Conservation (phyloP, 2,113 vertebrate genomes). For the Patagioenas fasciata region DNA sequence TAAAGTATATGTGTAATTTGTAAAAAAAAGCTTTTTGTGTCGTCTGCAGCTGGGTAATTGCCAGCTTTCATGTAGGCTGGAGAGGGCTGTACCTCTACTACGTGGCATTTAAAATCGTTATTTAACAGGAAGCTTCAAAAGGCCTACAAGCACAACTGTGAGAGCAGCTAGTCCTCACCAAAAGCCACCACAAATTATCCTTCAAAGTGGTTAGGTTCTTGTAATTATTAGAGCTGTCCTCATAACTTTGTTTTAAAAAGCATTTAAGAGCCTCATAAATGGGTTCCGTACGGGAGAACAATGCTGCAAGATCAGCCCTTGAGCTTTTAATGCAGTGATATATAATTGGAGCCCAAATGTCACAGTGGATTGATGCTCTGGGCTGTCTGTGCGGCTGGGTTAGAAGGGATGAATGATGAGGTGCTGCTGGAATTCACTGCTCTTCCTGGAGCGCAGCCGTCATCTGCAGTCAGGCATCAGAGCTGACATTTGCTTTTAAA, state of each 20-base stretch:
- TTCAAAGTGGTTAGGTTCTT: neutral
- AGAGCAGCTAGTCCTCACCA: neutral
- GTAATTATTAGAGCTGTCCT: neutral
- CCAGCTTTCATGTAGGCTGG: neutral
- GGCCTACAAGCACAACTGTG: neutral
- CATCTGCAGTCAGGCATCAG: neutral
- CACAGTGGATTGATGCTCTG: neutral
- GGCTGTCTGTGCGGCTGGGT: neutral
- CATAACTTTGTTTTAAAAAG: neutral
- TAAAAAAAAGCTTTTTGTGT: neutral
- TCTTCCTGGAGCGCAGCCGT: neutral
- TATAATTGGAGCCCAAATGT: neutral
- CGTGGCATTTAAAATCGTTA: neutral
- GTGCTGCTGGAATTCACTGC: neutral
- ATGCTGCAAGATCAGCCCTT: neutral
- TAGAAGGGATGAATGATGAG: neutral
- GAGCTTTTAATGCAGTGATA: neutral
- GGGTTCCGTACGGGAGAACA: neutral
- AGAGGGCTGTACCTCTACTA: neutral
- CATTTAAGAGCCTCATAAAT: neutral
- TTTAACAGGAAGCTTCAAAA: neutral
- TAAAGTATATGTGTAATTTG: neutral
- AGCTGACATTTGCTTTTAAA: neutral
- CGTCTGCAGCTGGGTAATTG: constrained; percentile 21
- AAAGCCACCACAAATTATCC: neutral